Percentiles rank a stretch among this genome's conserved stretches.
Conservation (phyloP, 2,888 invertebrate genomes). For the Panorpa germanica region DNA sequence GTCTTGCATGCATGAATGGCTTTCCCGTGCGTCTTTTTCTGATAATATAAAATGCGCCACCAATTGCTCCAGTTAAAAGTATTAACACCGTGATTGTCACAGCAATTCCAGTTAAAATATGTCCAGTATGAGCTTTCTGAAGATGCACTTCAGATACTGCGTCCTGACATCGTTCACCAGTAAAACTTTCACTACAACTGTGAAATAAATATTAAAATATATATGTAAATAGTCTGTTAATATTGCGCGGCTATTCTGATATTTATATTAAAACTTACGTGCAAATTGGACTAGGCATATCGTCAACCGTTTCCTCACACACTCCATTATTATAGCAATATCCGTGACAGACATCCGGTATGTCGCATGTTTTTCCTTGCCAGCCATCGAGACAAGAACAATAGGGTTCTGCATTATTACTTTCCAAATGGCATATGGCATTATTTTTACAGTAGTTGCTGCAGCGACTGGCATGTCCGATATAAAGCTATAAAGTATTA, state of each 20-base stretch:
- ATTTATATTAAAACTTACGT: constrained; percentile 21
- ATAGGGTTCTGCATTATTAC: constrained; percentile 25
- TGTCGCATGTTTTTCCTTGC: constrained; percentile 33
- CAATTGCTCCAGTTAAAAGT: constrained; percentile 19
- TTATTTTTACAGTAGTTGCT: constrained; percentile 31
- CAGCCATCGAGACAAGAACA: constrained; percentile 37
- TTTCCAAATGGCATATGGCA: constrained; percentile 36
- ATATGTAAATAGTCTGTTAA: too few relatives aligned
- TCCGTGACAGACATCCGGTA: constrained; percentile 24
- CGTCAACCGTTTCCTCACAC: constrained; percentile 24
- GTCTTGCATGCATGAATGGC: constrained; percentile 58
- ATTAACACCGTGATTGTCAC: constrained; percentile 18
- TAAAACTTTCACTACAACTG: constrained; percentile 18
- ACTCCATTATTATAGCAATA: constrained; percentile 33
- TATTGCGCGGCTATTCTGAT: too few relatives aligned
- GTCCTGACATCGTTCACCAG: not conserved
- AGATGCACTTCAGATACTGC: constrained; percentile 2
- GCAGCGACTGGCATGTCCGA: constrained; percentile 44
- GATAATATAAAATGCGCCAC: constrained; percentile 17
- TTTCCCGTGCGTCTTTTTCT: constrained; percentile 31
- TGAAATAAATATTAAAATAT: too few relatives aligned
- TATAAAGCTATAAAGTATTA: constrained; percentile 21
- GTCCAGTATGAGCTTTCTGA: constrained; percentile 14
- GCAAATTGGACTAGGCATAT: constrained; percentile 19
- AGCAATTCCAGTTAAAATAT: constrained; percentile 19